A percentile compares a stretch with the other conserved stretches of the same genome.
Evolutionary conservation across 2,888 invertebrate species (phyloP).

Genomic region (Bimastos eiseni): DNA sequence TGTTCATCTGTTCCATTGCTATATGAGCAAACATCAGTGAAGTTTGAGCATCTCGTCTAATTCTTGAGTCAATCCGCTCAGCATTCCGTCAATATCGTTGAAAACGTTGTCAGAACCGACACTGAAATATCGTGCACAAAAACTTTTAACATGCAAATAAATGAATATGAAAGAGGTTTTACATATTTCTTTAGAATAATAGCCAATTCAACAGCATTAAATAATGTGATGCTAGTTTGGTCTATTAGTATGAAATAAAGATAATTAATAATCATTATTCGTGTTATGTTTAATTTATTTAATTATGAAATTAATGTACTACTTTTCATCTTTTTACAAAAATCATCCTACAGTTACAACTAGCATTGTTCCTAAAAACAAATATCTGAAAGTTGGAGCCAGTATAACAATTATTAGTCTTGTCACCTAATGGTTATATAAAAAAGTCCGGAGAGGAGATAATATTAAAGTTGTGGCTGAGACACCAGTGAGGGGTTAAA

Average conservation of each 20-base stretch:
- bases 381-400: no score
- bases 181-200: no score
- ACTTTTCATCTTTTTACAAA: no score
- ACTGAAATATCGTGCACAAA: background rate
- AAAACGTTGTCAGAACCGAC: constrained; percentile 50
- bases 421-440: background rate
- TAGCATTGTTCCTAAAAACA: no score
- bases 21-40: constrained; percentile 8
- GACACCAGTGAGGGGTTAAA: no score
- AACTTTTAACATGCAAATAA: background rate
- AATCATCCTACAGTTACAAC: no score
- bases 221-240: no score
- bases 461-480: no score
- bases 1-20: background rate
- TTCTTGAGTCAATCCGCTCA: constrained; percentile 94
- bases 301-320: no score
- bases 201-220: no score
- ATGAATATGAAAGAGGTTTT: background rate
- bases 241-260: background rate
- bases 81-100: constrained; percentile 96
- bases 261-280: background rate
- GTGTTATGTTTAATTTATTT: no score
- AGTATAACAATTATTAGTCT: background rate
- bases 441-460: no score
- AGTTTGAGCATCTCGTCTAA: constrained; percentile 85